Evolutionary conservation across 2,888 invertebrate species (phyloP).

Genomic region (Lacanobia oleracea): DNA sequence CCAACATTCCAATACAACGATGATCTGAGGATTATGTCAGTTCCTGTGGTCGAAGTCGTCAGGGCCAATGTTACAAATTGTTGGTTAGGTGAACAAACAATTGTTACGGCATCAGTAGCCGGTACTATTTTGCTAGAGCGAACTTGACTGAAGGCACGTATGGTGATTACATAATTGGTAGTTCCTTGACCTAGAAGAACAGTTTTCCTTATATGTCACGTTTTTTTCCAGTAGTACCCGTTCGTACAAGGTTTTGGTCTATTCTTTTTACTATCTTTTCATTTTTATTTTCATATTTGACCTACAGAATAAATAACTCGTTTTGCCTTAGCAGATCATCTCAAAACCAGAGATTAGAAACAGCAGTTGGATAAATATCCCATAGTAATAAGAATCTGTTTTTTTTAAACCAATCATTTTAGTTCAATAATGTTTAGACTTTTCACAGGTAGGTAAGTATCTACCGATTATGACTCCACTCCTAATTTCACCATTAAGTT

Average conservation of each 20-base stretch:
- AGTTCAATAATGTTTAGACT: too few species aligned
- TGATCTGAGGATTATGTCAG: constrained; percentile 32
- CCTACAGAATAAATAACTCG: too few species aligned
- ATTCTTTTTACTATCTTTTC: background rate
- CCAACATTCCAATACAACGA: constrained; percentile 50
- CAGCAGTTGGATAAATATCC: too few species aligned
- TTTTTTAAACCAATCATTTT: too few species aligned
- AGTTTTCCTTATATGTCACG: constrained; percentile 26
- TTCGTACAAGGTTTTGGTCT: background rate
- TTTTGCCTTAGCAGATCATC: too few species aligned
- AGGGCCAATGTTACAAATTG: constrained; percentile 48
- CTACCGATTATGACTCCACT: background rate
- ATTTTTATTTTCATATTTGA: background rate
- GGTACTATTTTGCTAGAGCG: background rate
- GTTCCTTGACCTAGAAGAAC: constrained; percentile 31
- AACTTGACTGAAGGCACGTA: constrained; percentile 42
- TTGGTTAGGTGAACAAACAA: constrained; percentile 4
- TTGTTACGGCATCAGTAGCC: constrained; percentile 17
- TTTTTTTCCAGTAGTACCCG: background rate
- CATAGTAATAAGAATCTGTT: too few species aligned
- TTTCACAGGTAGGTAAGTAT: too few species aligned
- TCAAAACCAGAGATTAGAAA: too few species aligned
- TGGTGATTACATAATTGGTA: constrained; percentile 21
- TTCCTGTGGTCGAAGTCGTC: constrained; percentile 39
- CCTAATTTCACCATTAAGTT: background rate